Base-by-base conservation (phyloP, 2,113 vertebrate genomes). In the Chroicocephalus ridibundus region DNA sequence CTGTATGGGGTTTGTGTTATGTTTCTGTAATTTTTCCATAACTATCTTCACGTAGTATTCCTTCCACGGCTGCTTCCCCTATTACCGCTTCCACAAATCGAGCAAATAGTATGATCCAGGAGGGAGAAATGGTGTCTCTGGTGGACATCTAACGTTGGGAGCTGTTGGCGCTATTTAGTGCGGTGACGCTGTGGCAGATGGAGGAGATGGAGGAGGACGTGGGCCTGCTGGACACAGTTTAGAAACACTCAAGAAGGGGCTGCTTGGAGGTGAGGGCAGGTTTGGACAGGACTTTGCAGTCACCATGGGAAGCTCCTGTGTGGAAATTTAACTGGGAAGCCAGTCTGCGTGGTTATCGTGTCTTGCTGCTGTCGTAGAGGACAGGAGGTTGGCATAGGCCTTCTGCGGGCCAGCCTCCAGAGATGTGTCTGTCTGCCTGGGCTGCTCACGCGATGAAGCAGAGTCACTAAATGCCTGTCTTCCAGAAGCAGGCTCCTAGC, bases 351-450 rank as follows among this genome's bases (percentile, higher is more conserved):
- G 54, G 26, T 14, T 58, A 5, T 13, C 0, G 1, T 61, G 42
- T 38, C 21, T 70, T 84, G 72, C 40, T 82, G 86, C 82, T 76
- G 17, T 31, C 4, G 0, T 25, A 44, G 58, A 31, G 24, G 57
- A 9, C 5, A 0, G 2, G 54, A 27, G 51, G 49, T 1, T 74
- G 83, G 5, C 14, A 1, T 34, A 72, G 49, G 32, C 61, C 55
- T 21, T 71, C 55, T 27, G 0, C 0, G 5, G 44, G 51, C 29
- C 0, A 0, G 1, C 55, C 65, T 64, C 70, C 57, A 1, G 32
- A 26, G 86, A 55, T 34, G 61, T 51, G 64, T 61, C 80, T 0
- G 0, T 29, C 64, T 62, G 70, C 78, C 51, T 6, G 9, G 6
- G 27, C 2, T 51, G 66, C 82, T 54, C 78, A 8, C 0, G 0